Base-by-base conservation (phyloP, 2,113 vertebrate species). In the Planiliza haematocheilus region DNA sequence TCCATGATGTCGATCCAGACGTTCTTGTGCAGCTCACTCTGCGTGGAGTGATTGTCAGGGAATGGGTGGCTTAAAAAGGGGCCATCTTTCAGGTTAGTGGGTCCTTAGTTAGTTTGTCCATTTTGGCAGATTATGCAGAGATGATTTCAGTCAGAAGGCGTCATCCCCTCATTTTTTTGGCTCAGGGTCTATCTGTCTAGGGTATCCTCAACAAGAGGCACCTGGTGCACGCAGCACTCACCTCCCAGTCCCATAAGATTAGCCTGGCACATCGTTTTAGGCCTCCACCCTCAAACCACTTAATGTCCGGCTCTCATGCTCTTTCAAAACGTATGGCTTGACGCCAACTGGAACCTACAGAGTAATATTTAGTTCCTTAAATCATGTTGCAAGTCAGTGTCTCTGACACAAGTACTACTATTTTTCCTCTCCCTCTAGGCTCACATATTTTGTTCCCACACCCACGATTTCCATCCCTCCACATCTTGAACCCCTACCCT, bases 311-410 rank as follows among this genome's bases (percentile, higher is more conserved):
- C 83, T 70, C 51, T 45, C 69, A 68, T 13, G 17, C 68, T 50
- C 77, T 64, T 86, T 83, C 83, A 83, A 70, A 74, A 81, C 30
- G 18, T 20, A 18, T 82, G 91, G 70, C 53, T 88, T 86, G 83
- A 92, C 7, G 60, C 64, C 74, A 75, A 50, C 49, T 73, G 17
- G 48, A 74, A 61, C 68, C 66, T 70, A 88, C 41, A 55, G 41
- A 51, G 57, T 83, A 85, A 91, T 87, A 83, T 83, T 88, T 87
- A 79, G 52, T 77, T 87, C 70, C 85, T 74, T 91, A 88, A 81
- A 82, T 89, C 56, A 56, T 88, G 88, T 72, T 70, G 68, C 83
- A 61, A 56, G 30, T 52, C 57, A 52, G 42, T 49, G 41, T 64
- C 75, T 58, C 72, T 58, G 68, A 83, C 70, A 70, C 12, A 62